Base-by-base conservation (phyloP, 2,113 vertebrate species). In the Sakesphorus luctuosus region DNA sequence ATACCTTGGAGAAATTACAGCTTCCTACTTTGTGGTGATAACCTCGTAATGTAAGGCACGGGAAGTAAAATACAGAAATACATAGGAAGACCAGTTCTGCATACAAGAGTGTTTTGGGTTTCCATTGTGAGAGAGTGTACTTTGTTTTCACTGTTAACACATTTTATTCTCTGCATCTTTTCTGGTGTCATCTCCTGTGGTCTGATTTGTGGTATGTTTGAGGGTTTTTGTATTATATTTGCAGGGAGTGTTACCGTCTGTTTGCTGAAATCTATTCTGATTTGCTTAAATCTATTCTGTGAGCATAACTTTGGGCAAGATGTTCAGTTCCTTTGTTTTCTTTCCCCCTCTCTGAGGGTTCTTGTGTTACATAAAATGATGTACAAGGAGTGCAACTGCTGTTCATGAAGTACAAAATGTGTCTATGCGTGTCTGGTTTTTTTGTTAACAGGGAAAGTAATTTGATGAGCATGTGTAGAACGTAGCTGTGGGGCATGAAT, bases 401-500 rank as follows among this genome's bases (percentile, higher is more conserved):
- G 75, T 90, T 97, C 1, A 11, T 61, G 0, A 16, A 94, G 61
- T 95, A 61, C 79, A 18, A 77, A 92, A 95, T 93, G 33, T 94
- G 74, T 92, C 76, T 94, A 56, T 97, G 68, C 75, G 28, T 81
- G 82, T 23, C 73, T 56, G 88, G 5, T 6, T 69, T 84, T 84
- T 56, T 84, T 95, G 63, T 83, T 97, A 95, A 95, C 40, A 83
- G 86, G 83, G 81, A 89, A 85, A 90, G 82, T 93, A 89, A 94
- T 97, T 96, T 81, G 80, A 82, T 85, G 83, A 94, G 65, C 50
- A 6, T 74, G 52, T 55, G 35, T 77, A 59, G 90, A 96, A 88
- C 15, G 66, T 95, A 80, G 83, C 93, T 96, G 82, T 67, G 66
- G 85, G 85, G 35, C 74, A 52, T 52, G 43, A 38, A 12, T 84